These are phyloP conservation scores for Ophiodon elongatus DNA, from an alignment of 2,113 vertebrate genomes.

Conservation along the genomic window DNA sequence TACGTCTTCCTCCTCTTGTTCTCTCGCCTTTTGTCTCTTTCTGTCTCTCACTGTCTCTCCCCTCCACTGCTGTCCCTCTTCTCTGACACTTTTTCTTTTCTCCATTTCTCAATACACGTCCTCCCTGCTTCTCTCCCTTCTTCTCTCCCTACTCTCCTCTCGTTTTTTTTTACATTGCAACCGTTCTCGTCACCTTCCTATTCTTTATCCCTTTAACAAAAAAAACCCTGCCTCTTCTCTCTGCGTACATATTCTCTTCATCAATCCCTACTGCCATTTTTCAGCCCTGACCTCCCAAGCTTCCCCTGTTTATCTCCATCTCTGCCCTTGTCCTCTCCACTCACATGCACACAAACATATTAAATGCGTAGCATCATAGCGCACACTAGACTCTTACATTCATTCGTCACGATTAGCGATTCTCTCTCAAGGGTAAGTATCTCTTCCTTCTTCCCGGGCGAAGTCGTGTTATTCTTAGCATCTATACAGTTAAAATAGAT, in stretches of 20 bases:
- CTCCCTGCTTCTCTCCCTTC: background rate
- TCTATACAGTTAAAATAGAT: background rate
- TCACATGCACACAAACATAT: background rate
- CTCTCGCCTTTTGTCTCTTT: background rate
- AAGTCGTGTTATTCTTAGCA: background rate
- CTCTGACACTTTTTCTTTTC: background rate
- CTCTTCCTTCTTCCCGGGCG: background rate
- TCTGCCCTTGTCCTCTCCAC: background rate
- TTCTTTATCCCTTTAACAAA: background rate
- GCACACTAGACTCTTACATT: background rate
- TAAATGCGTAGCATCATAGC: background rate
- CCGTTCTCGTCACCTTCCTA: background rate
- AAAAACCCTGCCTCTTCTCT: background rate
- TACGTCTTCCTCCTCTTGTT: background rate
- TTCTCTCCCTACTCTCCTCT: background rate
- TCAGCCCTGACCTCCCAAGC: background rate
- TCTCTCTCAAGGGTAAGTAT: background rate
- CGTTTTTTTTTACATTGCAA: background rate
- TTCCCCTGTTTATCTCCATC: background rate
- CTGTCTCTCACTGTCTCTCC: background rate
- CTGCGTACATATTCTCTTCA: background rate
- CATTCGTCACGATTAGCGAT: background rate
- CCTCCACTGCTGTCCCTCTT: too few relatives aligned
- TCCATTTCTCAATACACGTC: background rate
- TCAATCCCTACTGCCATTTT: background rate